Evolutionary conservation across 2,888 invertebrate genomes (phyloP).

Genomic region (Machimus rusticus): DNA sequence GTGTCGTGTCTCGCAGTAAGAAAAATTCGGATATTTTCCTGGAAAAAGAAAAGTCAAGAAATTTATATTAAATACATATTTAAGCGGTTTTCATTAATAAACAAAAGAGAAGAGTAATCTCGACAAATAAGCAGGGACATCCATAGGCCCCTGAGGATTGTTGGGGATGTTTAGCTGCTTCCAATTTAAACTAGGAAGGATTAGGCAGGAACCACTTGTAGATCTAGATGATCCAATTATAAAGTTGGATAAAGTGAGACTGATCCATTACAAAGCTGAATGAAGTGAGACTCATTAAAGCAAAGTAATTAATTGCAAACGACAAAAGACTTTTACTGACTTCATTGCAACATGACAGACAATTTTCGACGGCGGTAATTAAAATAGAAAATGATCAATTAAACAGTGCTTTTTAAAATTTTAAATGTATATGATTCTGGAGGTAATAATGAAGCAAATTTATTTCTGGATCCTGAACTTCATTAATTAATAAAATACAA

Average conservation of each 20-base stretch:
- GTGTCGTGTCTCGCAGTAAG: conserved; percentile 84
- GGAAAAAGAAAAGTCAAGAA: conserved; percentile 48
- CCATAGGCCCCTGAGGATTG: neutral
- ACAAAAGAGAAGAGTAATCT: no score
- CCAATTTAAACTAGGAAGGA: neutral
- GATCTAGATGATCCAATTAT: neutral
- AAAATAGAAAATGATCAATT: no score
- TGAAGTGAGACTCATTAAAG: neutral
- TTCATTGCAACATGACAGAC: no score
- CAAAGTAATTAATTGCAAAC: neutral
- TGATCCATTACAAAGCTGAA: neutral
- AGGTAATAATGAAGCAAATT: no score
- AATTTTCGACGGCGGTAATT: no score
- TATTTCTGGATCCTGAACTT: no score
- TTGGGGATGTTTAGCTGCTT: neutral
- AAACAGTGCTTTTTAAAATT: no score
- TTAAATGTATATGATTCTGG: no score
- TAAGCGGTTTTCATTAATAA: neutral
- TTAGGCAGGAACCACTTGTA: neutral
- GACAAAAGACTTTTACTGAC: no score
- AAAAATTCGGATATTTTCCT: conserved; percentile 87
- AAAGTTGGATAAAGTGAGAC: neutral
- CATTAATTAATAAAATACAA: no score
- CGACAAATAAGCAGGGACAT: neutral
- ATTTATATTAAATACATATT: neutral